Evolutionary conservation across 2,888 invertebrate species (phyloP), one percentile per base, ranked within the genome.

Genomic region (Stenodema calcarata): DNA sequence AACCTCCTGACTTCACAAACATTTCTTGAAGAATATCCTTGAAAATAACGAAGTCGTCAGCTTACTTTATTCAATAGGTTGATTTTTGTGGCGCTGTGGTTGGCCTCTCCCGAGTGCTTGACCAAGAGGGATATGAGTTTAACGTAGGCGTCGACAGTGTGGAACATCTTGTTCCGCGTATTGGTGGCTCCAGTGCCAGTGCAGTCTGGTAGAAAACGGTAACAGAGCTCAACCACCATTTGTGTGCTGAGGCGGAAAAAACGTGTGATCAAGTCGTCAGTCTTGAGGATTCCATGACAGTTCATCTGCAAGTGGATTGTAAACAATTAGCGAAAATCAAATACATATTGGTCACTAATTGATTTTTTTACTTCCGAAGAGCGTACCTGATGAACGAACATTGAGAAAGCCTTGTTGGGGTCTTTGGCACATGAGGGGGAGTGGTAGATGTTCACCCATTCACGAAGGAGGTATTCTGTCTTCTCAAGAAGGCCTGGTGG

Each of bases 161-260:
- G 95, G 92, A 98, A 99, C 91, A 98, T 98, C 91, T 98, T 98
- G 87, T 96, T 95, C 89, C 98, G 93, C 0, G 96, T 94, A 11
- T 88, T 75, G 14, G 89, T 88, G 1, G 89, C 87, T 0, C 94
- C 93, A 62, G 94, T 93, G 87, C 93, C 91, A 70, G 93, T 92
- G 50, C 95, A 95, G 89, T 98, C 97, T 7, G 93, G 93, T 12
- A 97, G 92, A 83, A 95, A 94, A 87, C 98, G 94, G 91, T 98
- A 98, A 50, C 98, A 97, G 87, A 97, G 94, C 91, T 99, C 98
- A 1, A 99, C 96, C 91, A 99, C 99, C 93, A 98, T 95, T 91
- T 99, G 98, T 0, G 98, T 98, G 86, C 98, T 98, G 88, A 99
- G 94, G 70, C 99, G 94, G 93, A 99, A 99, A 93, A 99, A 99